Conservation (phyloP, 35 echinoderm and acorn worm species). For the Amphiura filiformis region DNA sequence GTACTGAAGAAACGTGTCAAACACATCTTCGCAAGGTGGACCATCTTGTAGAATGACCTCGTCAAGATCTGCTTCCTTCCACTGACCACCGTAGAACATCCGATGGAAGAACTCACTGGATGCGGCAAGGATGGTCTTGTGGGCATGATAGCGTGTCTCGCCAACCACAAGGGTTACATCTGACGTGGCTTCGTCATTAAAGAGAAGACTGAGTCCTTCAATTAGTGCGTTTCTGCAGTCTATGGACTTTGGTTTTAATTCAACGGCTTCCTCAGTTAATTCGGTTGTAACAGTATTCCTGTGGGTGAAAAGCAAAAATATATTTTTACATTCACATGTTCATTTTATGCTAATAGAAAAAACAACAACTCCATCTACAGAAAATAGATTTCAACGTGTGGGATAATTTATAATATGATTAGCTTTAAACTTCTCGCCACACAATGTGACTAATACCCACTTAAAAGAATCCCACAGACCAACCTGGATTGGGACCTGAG, state of each 20-base stretch:
- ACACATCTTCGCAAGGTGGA: background rate
- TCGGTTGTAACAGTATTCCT: no score
- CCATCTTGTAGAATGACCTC: constrained; percentile 16
- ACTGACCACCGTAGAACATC: constrained; percentile 22
- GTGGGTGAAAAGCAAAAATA: no score
- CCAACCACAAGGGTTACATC: constrained; percentile 28
- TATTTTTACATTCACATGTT: no score
- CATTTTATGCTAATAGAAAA: no score
- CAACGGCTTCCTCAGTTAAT: no score
- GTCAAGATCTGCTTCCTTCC: constrained; percentile 14
- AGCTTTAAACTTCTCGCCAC: no score
- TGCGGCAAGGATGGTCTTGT: constrained; percentile 3
- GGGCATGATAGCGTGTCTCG: constrained; percentile 9
- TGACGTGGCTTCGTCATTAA: constrained; percentile 14
- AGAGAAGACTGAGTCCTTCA: background rate
- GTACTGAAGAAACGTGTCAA: constrained; percentile 23
- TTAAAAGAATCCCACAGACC: no score
- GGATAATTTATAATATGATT: no score
- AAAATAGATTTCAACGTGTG: no score
- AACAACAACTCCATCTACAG: no score
- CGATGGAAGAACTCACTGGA: constrained; percentile 23
- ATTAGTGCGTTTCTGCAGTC: background rate
- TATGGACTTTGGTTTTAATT: background rate
- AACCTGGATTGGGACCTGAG: no score
- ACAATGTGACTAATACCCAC: no score